Evolutionary conservation across 2,797 vertebrate species (phyloP).

Genomic region (Salarias fasciatus): DNA sequence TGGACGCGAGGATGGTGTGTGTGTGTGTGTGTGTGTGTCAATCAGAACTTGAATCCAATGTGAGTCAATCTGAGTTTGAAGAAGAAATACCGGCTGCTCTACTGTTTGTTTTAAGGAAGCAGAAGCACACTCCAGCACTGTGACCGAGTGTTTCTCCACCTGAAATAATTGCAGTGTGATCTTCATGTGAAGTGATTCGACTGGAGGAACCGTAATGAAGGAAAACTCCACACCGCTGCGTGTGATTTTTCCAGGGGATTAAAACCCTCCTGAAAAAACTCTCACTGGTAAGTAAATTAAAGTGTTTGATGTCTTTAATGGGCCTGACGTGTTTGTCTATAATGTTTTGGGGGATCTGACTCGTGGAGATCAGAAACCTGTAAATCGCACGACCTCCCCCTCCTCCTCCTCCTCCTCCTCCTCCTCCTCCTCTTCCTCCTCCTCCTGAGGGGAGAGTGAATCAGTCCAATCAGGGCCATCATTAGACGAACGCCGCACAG

Average conservation of each 20-base stretch:
- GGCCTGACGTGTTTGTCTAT: constrained; percentile 30
- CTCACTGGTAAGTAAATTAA: constrained; percentile 12
- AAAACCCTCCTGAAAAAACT: background rate
- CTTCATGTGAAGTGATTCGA: constrained; percentile 9
- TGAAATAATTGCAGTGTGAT: background rate
- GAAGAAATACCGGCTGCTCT: too few relatives aligned
- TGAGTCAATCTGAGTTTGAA: too few relatives aligned
- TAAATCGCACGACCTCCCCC: constrained; percentile 22
- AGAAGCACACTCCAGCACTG: too few relatives aligned
- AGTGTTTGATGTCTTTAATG: constrained; percentile 38
- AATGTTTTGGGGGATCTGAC: constrained; percentile 31
- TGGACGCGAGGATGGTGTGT: too few relatives aligned
- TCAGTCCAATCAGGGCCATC: constrained; percentile 67
- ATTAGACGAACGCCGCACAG: constrained; percentile 70
- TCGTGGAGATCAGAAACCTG: constrained; percentile 44
- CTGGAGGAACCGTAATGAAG: constrained; percentile 5
- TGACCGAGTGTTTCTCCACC: constrained; percentile 6
- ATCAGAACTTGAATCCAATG: too few relatives aligned
- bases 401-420: background rate
- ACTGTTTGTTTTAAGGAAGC: too few relatives aligned
- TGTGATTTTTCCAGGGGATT: too few relatives aligned
- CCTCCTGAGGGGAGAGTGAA: constrained; percentile 22
- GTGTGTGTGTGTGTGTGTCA: too few relatives aligned
- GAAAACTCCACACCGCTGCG: constrained; percentile 24
- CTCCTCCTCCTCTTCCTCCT: too few relatives aligned